Conservation (phyloP, 2,797 vertebrate species). For the Chrosomus eos region DNA sequence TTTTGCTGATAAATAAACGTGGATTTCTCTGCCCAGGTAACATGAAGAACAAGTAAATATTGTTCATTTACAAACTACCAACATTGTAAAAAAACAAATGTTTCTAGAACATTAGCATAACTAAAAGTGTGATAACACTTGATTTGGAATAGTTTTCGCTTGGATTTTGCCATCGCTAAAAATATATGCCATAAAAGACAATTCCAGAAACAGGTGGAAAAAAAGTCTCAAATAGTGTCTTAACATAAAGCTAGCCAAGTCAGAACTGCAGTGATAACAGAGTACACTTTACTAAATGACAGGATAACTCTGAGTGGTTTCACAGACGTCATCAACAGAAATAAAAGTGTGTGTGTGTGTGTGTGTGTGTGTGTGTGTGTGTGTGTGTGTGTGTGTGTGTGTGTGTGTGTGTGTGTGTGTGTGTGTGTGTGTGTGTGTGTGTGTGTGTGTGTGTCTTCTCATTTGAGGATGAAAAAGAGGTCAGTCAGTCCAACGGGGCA, state of each 20-base stretch:
- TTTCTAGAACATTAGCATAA: background rate
- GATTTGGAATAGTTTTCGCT: background rate
- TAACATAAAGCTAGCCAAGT: slow-evolving; percentile 6
- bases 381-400: background rate
- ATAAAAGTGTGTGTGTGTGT: background rate
- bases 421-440: background rate
- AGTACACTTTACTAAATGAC: slow-evolving; percentile 54
- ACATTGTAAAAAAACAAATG: too few relatives aligned
- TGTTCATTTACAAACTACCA: background rate
- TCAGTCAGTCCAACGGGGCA: slow-evolving; percentile 53
- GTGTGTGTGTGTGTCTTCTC: background rate
- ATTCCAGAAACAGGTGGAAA: background rate
- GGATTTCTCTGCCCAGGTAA: background rate
- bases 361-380: too few relatives aligned
- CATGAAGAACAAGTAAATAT: background rate
- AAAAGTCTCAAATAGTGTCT: background rate
- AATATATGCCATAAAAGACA: background rate
- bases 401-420: background rate
- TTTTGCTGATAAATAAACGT: background rate
- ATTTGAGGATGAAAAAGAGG: slow-evolving; percentile 49
- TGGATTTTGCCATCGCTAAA: background rate
- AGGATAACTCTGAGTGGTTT: slow-evolving; percentile 58
- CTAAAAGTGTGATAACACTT: background rate
- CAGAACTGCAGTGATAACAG: slow-evolving; percentile 41
- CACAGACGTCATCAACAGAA: slow-evolving; percentile 48